Percentiles rank a stretch among this genome's conserved stretches.
phyloP scores from a whole-genome alignment of 2,113 vertebrate species.

The Bos javanicus region DNA sequence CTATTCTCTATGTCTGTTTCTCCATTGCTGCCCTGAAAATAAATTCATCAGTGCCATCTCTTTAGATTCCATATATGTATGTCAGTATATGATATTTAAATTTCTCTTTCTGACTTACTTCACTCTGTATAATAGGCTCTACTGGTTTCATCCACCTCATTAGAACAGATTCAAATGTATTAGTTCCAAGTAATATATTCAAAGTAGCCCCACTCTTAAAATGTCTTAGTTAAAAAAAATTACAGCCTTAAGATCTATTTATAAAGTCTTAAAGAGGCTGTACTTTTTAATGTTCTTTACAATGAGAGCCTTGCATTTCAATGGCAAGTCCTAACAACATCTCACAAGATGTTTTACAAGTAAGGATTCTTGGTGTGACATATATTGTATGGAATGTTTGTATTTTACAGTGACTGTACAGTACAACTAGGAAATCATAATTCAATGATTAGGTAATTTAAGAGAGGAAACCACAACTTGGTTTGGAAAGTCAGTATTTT shows the following conservation, averaged over 20 bases:
- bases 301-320: conserved; percentile 49
- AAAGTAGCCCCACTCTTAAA: conserved; percentile 37
- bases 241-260: conserved; percentile 14
- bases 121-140: neutral
- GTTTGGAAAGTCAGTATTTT: neutral
- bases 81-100: neutral
- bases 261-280: conserved; percentile 24
- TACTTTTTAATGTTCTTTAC: conserved; percentile 44
- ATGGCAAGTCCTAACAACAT: conserved; percentile 39
- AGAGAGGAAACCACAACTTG: conserved; percentile 13
- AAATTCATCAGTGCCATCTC: neutral
- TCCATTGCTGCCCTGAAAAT: neutral
- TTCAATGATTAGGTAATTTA: conserved; percentile 31
- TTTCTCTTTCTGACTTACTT: neutral
- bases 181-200: conserved; percentile 61
- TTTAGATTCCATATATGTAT: neutral
- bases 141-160: neutral
- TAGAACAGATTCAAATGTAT: neutral
- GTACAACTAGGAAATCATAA: conserved; percentile 25
- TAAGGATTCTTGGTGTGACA: conserved; percentile 26
- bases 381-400: conserved; percentile 39
- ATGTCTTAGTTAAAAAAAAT: conserved; percentile 34
- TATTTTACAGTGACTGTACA: conserved; percentile 31
- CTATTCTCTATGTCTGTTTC: neutral
- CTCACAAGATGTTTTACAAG: conserved; percentile 53